Evolutionary conservation across 2,888 invertebrate species (phyloP).

Genomic region (Drosophila merina): DNA sequence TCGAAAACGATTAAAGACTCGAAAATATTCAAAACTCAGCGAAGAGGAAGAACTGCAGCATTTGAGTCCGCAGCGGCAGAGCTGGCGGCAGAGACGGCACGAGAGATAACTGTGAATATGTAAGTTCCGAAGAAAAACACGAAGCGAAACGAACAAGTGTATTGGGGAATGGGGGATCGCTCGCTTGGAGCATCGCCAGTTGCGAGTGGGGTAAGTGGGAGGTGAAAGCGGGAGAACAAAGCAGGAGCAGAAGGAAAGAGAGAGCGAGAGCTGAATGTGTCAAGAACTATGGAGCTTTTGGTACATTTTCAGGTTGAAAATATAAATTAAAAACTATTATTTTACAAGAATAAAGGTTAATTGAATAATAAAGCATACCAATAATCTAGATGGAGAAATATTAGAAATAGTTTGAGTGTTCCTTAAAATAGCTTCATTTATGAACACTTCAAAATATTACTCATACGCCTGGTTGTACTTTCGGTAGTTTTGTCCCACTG

Average conservation of each 20-base stretch:
- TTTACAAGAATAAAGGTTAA: neutral
- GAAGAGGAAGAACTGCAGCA: slow-evolving; percentile 10
- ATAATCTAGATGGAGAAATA: too few species aligned
- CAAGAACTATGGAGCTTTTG: neutral
- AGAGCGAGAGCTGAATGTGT: slow-evolving; percentile 4
- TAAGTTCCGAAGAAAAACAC: slow-evolving; percentile 40
- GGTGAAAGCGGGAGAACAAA: slow-evolving; percentile 1
- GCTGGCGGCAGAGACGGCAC: slow-evolving; percentile 21
- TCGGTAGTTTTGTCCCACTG: neutral
- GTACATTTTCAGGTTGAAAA: neutral
- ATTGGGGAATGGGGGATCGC: slow-evolving; percentile 42
- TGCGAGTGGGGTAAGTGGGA: slow-evolving; percentile 41
- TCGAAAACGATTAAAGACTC: slow-evolving; percentile 30
- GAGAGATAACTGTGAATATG: slow-evolving; percentile 18
- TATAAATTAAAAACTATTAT: neutral
- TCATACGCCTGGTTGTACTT: neutral
- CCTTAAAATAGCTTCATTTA: too few species aligned
- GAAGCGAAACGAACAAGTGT: slow-evolving; percentile 52
- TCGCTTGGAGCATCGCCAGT: slow-evolving; percentile 83
- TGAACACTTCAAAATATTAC: neutral
- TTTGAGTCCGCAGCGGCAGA: slow-evolving; percentile 13
- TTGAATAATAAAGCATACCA: too few species aligned
- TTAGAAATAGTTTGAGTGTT: too few species aligned
- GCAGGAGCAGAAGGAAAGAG: slow-evolving; percentile 9
- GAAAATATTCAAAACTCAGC: slow-evolving; percentile 31